A percentile compares a stretch with the other conserved stretches of the same genome.
Conservation (phyloP, 2,797 vertebrate genomes). For the Bryconaethiops microstoma region DNA sequence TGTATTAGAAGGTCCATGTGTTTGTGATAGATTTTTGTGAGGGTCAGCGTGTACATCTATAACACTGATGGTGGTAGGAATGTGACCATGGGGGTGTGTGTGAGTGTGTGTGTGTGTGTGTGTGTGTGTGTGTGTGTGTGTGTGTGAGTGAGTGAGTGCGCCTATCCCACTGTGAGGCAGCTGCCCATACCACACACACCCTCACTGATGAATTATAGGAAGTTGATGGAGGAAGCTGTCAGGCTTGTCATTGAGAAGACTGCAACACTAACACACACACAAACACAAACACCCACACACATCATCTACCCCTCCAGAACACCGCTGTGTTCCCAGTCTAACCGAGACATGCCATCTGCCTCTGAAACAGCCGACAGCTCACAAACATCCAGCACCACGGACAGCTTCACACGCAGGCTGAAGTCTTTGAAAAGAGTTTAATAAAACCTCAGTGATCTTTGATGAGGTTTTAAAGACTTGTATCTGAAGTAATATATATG, state of each 20-base stretch:
- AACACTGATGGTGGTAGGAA: not conserved
- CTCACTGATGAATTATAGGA: slow-evolving; percentile 53
- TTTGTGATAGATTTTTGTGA: not conserved
- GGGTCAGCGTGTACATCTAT: not conserved
- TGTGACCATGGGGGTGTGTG: slow-evolving; percentile 19
- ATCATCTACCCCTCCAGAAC: slow-evolving; percentile 36
- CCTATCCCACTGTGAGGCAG: slow-evolving; percentile 41
- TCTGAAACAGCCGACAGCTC: slow-evolving; percentile 46
- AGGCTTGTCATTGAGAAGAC: slow-evolving; percentile 58
- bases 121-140: not conserved
- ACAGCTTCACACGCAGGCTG: slow-evolving; percentile 7
- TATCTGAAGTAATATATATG: not conserved
- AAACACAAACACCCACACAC: not conserved
- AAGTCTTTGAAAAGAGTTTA: slow-evolving; percentile 41
- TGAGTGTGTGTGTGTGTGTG: slow-evolving; percentile 14
- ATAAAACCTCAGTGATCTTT: not conserved
- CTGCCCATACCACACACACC: slow-evolving; percentile 49
- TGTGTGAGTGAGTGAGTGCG: not conserved
- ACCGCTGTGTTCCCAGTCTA: slow-evolving; percentile 54
- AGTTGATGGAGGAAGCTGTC: slow-evolving; percentile 52
- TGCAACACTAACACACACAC: not conserved
- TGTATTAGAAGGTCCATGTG: not conserved
- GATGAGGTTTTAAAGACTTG: slow-evolving; percentile 2
- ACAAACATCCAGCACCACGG: slow-evolving; percentile 19
- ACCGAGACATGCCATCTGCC: slow-evolving; percentile 60